A percentile compares a stretch with the other conserved stretches of the same genome.
These are phyloP conservation scores for Enteromius radiatus DNA, from an alignment of 2,797 vertebrate genomes.

Conservation along the genomic window DNA sequence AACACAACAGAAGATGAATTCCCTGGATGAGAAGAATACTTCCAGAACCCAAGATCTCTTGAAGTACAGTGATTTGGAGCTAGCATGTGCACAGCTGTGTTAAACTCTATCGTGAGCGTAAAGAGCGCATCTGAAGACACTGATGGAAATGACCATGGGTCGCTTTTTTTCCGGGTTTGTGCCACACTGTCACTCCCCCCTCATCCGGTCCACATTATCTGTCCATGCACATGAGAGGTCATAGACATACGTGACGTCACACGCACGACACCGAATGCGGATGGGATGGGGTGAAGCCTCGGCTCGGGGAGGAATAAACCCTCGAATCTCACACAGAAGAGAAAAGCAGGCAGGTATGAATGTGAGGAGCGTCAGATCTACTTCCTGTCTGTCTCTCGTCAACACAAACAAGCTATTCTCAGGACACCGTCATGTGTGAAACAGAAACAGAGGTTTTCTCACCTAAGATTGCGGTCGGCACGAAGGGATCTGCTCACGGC, in stretches of 20 bases:
- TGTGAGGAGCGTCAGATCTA: conserved; percentile 62
- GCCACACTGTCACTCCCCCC: conserved; percentile 65
- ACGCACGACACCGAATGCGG: conserved; percentile 78
- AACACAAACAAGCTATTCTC: conserved; percentile 28
- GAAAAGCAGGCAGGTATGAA: conserved; percentile 69
- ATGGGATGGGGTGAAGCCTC: conserved; percentile 81
- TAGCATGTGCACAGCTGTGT: conserved; percentile 23
- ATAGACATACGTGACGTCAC: conserved; percentile 81
- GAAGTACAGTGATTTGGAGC: conserved; percentile 24
- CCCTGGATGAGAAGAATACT: neutral
- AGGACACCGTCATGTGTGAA: conserved; percentile 12
- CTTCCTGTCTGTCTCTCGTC: conserved; percentile 45
- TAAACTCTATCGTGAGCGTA: neutral
- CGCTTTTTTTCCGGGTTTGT: conserved; percentile 35
- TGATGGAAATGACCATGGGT: conserved; percentile 3
- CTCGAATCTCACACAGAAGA: conserved; percentile 64
- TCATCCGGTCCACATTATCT: conserved; percentile 74
- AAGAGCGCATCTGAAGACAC: conserved; percentile 3
- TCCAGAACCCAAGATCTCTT: conserved; percentile 43
- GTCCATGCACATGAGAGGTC: conserved; percentile 82
- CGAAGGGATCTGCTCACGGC: conserved; percentile 86
- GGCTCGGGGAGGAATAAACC: conserved; percentile 59
- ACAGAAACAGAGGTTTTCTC: conserved; percentile 77
- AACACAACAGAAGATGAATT: neutral
- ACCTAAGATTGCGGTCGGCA: conserved; percentile 94